Evolutionary conservation across 2,113 vertebrate genomes (phyloP).

Genomic region (Melanerpes formicivorus): DNA sequence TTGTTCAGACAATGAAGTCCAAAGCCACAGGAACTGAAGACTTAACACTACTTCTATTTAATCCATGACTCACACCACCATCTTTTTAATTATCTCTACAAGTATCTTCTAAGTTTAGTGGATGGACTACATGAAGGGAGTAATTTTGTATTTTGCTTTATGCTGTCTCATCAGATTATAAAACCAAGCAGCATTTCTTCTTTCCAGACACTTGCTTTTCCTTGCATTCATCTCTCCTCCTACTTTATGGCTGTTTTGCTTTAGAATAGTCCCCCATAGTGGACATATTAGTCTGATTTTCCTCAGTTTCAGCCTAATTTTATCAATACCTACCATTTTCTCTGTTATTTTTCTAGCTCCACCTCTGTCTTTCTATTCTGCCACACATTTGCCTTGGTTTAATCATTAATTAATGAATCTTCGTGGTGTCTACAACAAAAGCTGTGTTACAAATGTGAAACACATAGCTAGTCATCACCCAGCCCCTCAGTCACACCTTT

Average conservation of each 20-base stretch:
- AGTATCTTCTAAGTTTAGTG: background rate
- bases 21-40: background rate
- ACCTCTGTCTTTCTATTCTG: background rate
- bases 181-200: background rate
- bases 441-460: background rate
- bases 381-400: background rate
- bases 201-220: constrained; percentile 18
- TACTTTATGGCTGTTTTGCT: background rate
- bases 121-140: background rate
- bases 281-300: background rate
- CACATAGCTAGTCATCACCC: background rate
- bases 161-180: background rate
- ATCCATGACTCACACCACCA: background rate
- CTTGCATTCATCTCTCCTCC: background rate
- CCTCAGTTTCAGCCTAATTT: background rate
- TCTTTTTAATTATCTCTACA: background rate
- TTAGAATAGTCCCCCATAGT: background rate
- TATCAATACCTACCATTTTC: background rate
- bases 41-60: background rate
- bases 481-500: background rate
- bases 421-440: background rate
- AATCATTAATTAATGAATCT: constrained; percentile 14
- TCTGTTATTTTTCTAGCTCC: background rate
- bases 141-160: background rate
- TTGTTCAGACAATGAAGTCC: background rate